Evolutionary conservation across 53 echinoderm and acorn worm genomes (phyloP), one percentile per base, ranked within the genome.

Genomic region (Echinarachnius parma): DNA sequence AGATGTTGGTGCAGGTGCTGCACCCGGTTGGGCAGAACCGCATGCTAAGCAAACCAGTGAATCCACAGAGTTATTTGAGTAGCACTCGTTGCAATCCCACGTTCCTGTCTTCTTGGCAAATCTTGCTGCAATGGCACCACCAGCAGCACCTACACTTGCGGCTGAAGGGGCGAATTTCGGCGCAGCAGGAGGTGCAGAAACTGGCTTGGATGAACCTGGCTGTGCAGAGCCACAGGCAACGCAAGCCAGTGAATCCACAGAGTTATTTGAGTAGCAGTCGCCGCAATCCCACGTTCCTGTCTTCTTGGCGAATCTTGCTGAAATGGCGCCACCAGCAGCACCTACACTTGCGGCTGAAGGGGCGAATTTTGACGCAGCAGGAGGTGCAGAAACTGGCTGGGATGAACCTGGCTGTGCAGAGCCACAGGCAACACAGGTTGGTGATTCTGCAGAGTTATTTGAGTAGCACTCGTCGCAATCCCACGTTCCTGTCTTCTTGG

Each of bases 271-370:
- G 48, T 61, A 53, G 64, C 94, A 90, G 2, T 20, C 21, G 27
- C 87, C 76, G n/a, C 96, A 95, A 14, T 86, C 64, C 91, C 91
- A 95, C 9, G 75, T 59, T 2, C 90, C 90, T 32, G 57, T 14
- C n/a, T 84, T 64, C n/a, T 76, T 77, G 66, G 75, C 79, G 53
- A 87, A 87, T 31, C 76, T 75, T 61, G 80, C 81, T n/a, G n/a
- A n/a, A n/a, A n/a, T n/a, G n/a, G n/a, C n/a, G n/a, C n/a, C n/a
- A n/a, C n/a, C 54, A 54, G 24, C 1, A 25, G 54, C 54, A 54
- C 54, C 15, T 16, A 16, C 45, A 10, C 45, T 16, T 44, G n/a
- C n/a, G n/a, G n/a, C n/a, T n/a, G n/a, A n/a, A n/a, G n/a, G n/a
- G n/a, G n/a, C n/a, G n/a, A n/a, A n/a, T n/a, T n/a, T n/a, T n/a